Percentiles rank a stretch among this genome's conserved stretches.
These are phyloP conservation scores for Lepisosteus osseus DNA, from an alignment of 2,113 vertebrate genomes.

Conservation along the genomic window DNA sequence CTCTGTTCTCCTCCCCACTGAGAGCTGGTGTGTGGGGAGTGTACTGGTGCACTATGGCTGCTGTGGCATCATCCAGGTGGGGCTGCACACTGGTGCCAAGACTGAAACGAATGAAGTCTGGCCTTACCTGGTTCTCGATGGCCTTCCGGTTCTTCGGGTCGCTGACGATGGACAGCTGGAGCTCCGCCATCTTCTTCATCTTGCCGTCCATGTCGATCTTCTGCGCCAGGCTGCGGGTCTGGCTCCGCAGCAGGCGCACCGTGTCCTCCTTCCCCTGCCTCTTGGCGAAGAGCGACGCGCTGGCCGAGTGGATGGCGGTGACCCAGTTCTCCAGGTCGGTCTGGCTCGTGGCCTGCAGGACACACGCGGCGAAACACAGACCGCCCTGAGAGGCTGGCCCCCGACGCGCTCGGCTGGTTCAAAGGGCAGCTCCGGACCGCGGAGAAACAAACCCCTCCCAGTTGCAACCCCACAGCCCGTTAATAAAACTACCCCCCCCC, in stretches of 20 bases:
- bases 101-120: not conserved
- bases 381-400: too few relatives aligned
- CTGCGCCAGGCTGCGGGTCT: constrained; percentile 84
- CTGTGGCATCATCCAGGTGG: too few relatives aligned
- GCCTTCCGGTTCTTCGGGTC: constrained; percentile 93
- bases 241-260: constrained; percentile 77
- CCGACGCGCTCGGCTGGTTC: too few relatives aligned
- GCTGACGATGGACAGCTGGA: constrained; percentile 85
- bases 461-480: too few relatives aligned
- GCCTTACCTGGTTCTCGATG: constrained; percentile 90
- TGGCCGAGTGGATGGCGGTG: constrained; percentile 92
- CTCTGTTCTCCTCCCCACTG: too few relatives aligned
- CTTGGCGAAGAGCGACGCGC: constrained; percentile 90
- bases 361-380: not conserved
- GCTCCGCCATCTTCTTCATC: constrained; percentile 97
- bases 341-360: constrained; percentile 85
- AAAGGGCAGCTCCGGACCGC: too few relatives aligned
- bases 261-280: constrained; percentile 94
- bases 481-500: too few relatives aligned
- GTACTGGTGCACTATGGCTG: too few relatives aligned
- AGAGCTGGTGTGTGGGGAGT: too few relatives aligned
- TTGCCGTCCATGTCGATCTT: constrained; percentile 98
- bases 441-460: too few relatives aligned
- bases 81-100: too few relatives aligned
- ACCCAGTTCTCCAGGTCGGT: constrained; percentile 96